phyloP scores from a whole-genome alignment of 1,140 invertebrate species.

The Sinonovacula constricta region DNA sequence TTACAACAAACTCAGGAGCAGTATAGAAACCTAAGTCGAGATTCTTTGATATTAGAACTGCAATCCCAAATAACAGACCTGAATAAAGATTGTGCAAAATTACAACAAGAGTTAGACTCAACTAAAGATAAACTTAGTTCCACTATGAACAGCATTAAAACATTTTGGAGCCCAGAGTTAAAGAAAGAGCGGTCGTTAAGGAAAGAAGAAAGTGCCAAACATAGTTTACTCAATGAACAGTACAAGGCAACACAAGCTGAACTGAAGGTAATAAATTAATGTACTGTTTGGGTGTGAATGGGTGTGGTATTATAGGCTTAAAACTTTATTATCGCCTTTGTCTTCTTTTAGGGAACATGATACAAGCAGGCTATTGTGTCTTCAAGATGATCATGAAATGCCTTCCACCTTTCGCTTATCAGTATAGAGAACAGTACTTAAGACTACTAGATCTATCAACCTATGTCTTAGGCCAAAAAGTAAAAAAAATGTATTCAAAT shows the following conservation, averaged over 20 bases:
- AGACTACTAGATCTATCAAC: no score
- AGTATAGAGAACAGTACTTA: no score
- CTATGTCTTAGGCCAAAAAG: no score
- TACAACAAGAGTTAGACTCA: constrained; percentile 97
- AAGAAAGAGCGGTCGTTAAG: constrained; percentile 97
- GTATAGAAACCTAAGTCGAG: constrained; percentile 65
- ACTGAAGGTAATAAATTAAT: constrained; percentile 97
- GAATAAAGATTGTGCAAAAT: constrained; percentile 95
- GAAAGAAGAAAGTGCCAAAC: constrained; percentile 99
- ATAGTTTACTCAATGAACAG: constrained; percentile 97
- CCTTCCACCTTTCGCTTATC: no score
- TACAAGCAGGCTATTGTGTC: no score
- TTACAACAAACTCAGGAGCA: constrained; percentile 65
- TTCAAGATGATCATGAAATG: no score
- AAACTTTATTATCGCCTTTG: no score
- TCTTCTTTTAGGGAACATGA: no score
- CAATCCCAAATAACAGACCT: constrained; percentile 97
- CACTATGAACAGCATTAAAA: constrained; percentile 99
- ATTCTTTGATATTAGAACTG: constrained; percentile 87
- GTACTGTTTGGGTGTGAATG: no score
- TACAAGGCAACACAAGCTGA: constrained; percentile 97
- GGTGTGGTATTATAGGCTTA: no score
- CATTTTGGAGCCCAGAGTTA: constrained; percentile 99
- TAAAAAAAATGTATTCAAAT: no score
- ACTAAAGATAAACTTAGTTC: constrained; percentile 99